Evolutionary conservation across 2,797 vertebrate genomes (phyloP).

Genomic region (Enteromius radiatus): DNA sequence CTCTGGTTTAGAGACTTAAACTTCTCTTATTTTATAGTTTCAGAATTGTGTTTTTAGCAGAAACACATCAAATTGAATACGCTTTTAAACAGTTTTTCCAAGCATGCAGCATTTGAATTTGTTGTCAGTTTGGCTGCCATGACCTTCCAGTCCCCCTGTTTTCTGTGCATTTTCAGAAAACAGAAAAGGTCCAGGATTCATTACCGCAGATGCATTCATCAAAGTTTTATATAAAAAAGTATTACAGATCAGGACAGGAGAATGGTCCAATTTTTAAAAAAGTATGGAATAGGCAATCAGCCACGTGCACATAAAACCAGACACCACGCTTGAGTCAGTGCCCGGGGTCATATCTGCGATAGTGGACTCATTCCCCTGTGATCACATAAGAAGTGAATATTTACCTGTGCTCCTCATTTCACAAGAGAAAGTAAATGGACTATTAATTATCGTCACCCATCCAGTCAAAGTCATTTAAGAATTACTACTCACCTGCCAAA

Average conservation of each 20-base stretch:
- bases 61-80: background rate
- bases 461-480: no score
- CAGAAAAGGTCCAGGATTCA: background rate
- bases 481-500: no score
- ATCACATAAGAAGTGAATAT: no score
- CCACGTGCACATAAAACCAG: no score
- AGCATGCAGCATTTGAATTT: background rate
- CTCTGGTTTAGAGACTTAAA: background rate
- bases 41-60: background rate
- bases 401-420: no score
- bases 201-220: background rate
- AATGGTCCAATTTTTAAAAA: background rate
- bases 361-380: no score
- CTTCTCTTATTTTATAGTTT: constrained; percentile 17
- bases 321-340: no score
- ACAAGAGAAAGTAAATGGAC: no score
- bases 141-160: background rate
- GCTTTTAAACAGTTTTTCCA: background rate
- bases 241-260: background rate
- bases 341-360: no score
- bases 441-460: no score
- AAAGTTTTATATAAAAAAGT: background rate
- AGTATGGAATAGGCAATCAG: no score
- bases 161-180: background rate
- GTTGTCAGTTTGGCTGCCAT: background rate